Conservation (phyloP, 2,888 invertebrate species). For the Synergus umbraculus region DNA sequence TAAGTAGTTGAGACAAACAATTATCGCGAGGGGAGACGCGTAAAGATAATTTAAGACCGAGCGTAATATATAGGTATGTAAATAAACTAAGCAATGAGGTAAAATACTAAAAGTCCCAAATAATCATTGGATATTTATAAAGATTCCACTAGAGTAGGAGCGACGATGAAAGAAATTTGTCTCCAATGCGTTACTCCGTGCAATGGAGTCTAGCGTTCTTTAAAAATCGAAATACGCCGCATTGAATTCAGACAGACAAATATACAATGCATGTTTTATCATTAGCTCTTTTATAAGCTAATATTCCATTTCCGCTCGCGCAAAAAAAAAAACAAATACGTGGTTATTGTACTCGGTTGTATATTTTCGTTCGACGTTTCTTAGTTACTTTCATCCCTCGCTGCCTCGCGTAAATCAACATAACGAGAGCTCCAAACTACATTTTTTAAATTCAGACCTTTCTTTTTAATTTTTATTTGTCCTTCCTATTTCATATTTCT, state of each 20-base stretch:
- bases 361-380: slow-evolving; percentile 35
- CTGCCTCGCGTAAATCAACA: slow-evolving; percentile 51
- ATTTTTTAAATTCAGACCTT: neutral
- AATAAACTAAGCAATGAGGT: slow-evolving; percentile 73
- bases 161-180: slow-evolving; percentile 56
- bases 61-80: slow-evolving; percentile 70
- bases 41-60: slow-evolving; percentile 60
- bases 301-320: slow-evolving; percentile 65
- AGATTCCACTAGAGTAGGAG: slow-evolving; percentile 67
- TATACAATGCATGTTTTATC: slow-evolving; percentile 68
- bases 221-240: slow-evolving; percentile 28
- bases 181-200: slow-evolving; percentile 65
- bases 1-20: slow-evolving; percentile 70
- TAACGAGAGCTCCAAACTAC: neutral
- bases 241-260: slow-evolving; percentile 32
- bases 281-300: slow-evolving; percentile 72
- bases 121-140: slow-evolving; percentile 75
- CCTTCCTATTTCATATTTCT: neutral
- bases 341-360: slow-evolving; percentile 22
- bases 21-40: slow-evolving; percentile 65
- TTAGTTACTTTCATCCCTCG: slow-evolving; percentile 30
- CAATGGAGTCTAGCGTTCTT: slow-evolving; percentile 64
- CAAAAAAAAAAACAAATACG: slow-evolving; percentile 53
- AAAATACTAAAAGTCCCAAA: slow-evolving; percentile 71
- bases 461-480: neutral